Evolutionary conservation across 2,113 vertebrate species (phyloP), one percentile per base, ranked within the genome.

Genomic region (Grallaria varia): DNA sequence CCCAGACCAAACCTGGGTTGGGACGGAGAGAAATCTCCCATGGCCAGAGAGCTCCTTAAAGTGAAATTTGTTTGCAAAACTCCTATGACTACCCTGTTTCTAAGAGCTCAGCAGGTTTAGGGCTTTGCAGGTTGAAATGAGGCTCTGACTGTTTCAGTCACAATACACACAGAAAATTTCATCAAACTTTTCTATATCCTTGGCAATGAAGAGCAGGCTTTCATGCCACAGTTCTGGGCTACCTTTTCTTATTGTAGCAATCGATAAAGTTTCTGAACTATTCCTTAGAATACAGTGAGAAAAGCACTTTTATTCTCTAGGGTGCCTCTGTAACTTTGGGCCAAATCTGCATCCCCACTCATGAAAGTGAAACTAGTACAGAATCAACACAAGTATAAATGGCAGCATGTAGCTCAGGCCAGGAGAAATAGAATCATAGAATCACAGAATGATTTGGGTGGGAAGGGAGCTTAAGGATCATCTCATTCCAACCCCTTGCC

Each of bases 31-130:
- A 44, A 75, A 22, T 3, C 64, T 44, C 23, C 33, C 15, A 7
- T 6, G 7, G 21, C 7, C 28, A 84, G 40, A 79, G 6, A 69
- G 10, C 6, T 81, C 55, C 35, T 60, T 16, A 20, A 55, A 63
- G 4, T 22, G 14, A 83, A 67, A 66, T 53, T 44, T 81, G 1
- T 68, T 79, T 72, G 5, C 20, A 85, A 79, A 89, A 74, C 37
- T 63, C 1, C 0, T 40, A 15, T 37, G 3, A 17, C 5, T 21
- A 47, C 1, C 1, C 2, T 60, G 7, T 35, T 93, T 80, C 20
- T 24, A 71, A 37, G 40, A 74, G 45, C 18, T 56, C 63, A 84
- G 55, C 23, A 77, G 33, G 4, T 52, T 94, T 37, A 63, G 25
- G 12, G 9, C 8, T 12, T 89, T 68, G 7, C 6, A 63, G 72